Conservation (phyloP, 1,140 invertebrate genomes). For the Drosophila eugracilis region DNA sequence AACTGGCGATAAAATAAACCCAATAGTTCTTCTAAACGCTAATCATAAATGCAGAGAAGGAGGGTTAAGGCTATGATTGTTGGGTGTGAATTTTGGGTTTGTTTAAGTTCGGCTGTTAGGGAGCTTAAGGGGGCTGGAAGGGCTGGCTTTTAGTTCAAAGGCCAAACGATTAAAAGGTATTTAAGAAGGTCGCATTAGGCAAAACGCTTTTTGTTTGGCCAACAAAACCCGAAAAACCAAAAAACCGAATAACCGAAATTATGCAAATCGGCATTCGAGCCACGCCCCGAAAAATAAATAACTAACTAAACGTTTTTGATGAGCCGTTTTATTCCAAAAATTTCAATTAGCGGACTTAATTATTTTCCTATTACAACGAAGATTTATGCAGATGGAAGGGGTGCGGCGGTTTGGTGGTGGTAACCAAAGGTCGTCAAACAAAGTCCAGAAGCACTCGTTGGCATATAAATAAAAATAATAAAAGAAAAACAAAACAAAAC, state of each 20-base stretch:
- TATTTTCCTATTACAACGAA: slow-evolving; percentile 25
- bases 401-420: too few relatives aligned
- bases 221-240: too few relatives aligned
- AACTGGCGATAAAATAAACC: background rate
- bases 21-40: background rate
- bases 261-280: slow-evolving; percentile 26
- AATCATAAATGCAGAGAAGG: slow-evolving; percentile 8
- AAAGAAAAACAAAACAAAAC: background rate
- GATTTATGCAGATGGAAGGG: slow-evolving; percentile 9
- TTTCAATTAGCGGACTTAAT: slow-evolving; percentile 23
- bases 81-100: too few relatives aligned
- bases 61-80: slow-evolving; percentile 17
- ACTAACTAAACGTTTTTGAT: slow-evolving; percentile 29
- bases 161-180: background rate
- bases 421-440: slow-evolving; percentile 37
- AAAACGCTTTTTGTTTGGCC: slow-evolving; percentile 26
- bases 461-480: background rate
- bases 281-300: slow-evolving; percentile 23
- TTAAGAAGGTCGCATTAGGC: slow-evolving; percentile 38
- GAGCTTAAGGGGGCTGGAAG: background rate
- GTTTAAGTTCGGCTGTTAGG: slow-evolving; percentile 9
- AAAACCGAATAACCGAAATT: too few relatives aligned
- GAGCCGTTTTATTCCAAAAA: slow-evolving; percentile 13
- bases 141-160: slow-evolving; percentile 13
- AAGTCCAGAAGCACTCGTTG: slow-evolving; percentile 14